phyloP scores from a whole-genome alignment of 1,140 invertebrate species.

The Anoplolepis gracilipes region DNA sequence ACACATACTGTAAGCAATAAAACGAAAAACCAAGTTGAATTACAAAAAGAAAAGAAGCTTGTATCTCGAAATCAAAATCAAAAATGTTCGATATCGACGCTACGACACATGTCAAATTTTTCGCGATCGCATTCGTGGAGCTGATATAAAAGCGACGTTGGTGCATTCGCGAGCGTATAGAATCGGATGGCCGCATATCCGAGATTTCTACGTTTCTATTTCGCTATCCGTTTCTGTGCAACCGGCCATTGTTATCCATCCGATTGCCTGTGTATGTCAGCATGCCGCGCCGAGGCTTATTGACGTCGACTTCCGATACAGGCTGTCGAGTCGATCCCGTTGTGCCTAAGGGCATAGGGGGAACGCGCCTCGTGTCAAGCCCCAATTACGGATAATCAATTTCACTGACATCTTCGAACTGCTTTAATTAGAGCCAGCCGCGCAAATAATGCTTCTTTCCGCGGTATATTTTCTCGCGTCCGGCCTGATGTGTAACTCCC shows the following conservation, averaged over 20 bases:
- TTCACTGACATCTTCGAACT: constrained; percentile 69
- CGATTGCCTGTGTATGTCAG: constrained; percentile 57
- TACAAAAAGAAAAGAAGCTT: neutral
- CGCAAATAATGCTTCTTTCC: constrained; percentile 63
- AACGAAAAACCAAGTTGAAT: neutral
- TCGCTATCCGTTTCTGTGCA: constrained; percentile 49
- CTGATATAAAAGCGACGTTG: constrained; percentile 26
- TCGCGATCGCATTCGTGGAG: constrained; percentile 6
- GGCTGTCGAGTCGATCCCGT: constrained; percentile 61
- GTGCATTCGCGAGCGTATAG: constrained; percentile 12
- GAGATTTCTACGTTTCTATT: constrained; percentile 59
- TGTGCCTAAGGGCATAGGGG: neutral
- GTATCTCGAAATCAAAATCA: neutral
- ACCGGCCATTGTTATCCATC: constrained; percentile 52
- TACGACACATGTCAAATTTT: neutral
- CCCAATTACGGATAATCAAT: constrained; percentile 75
- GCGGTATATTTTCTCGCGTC: too few relatives aligned
- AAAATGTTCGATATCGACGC: neutral
- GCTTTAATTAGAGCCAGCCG: constrained; percentile 71
- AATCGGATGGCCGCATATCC: neutral
- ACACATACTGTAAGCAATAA: too few relatives aligned
- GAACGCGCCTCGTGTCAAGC: constrained; percentile 20
- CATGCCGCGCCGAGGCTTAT: constrained; percentile 52
- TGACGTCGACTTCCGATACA: constrained; percentile 69
- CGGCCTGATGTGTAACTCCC: neutral